Conservation (phyloP, 37 sponge, comb jelly and placozoan species). For the Spongilla lacustris region DNA sequence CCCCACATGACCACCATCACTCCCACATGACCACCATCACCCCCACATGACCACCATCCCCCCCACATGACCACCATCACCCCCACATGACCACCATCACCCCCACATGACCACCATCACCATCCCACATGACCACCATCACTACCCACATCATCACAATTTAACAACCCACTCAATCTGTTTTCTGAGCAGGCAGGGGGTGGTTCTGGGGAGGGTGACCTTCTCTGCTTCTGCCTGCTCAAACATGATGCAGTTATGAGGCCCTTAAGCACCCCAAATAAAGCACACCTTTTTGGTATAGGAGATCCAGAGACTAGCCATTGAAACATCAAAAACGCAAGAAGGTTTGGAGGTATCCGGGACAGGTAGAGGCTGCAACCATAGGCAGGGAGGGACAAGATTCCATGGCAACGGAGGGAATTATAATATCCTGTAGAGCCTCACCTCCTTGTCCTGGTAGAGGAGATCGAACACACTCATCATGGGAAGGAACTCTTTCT, state of each 20-base stretch:
- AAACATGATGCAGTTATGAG: background rate
- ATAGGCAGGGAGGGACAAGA: background rate
- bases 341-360: constrained; percentile 39
- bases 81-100: background rate
- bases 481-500: constrained; percentile 65
- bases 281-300: constrained; percentile 58
- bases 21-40: background rate
- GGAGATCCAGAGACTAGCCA: constrained; percentile 58
- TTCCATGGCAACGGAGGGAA: background rate
- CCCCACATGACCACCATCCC: background rate
- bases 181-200: constrained; percentile 53
- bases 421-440: background rate
- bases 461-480: constrained; percentile 62
- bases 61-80: background rate
- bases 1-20: constrained; percentile 1
- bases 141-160: background rate
- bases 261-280: background rate
- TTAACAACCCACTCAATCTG: constrained; percentile 61
- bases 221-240: constrained; percentile 25
- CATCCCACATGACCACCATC: background rate
- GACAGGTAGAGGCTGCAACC: constrained; percentile 56
- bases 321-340: constrained; percentile 50
- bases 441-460: constrained; percentile 54
- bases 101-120: background rate
- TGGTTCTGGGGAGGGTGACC: constrained; percentile 33